Evolutionary conservation across 2,888 invertebrate genomes (phyloP), one percentile per base, ranked within the genome.

Genomic region (Drosophila mimetica): DNA sequence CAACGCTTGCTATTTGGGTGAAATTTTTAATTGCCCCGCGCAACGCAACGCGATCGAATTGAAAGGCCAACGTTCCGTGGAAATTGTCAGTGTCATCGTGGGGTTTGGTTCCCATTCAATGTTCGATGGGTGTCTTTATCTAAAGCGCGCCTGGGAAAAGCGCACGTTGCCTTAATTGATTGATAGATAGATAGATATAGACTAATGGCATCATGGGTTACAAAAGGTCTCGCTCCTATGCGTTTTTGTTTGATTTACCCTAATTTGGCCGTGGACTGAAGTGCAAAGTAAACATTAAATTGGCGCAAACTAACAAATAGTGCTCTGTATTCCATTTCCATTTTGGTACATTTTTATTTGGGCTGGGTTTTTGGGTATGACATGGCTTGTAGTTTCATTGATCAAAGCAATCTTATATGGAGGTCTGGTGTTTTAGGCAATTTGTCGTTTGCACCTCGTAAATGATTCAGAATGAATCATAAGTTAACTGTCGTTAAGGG

Each of bases 231-330:
- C 53, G 41, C 34, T 54, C 22, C 47, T 51, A 71, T 78, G 57
- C 48, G 72, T 75, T 65, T 75, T 67, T 71, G 59, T 79, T 82
- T 72, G 83, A 63, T 77, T 75, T 78, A 53, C 51, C 77, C 82
- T 61, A 86, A 80, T 73, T 73, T 73, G 69, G 22, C 16, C 22
- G 64, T 61, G 67, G 67, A 52, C 65, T 52, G 72, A 84, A 86
- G 84, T 84, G 84, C 84, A 84, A 86, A 81, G 75, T 82, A 74
- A 85, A 85, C 87, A 85, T 80, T 78, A 82, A 86, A 85, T 86
- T 86, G 80, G 82, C 82, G 84, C 77, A 82, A 85, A 85, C 80
- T 76, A 78, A 86, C 87, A 77, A 79, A 82, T 72, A 67, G 58
- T 54, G 59, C 53, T 60, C 39, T 70, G 63, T 74, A 42, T 76